Evolutionary conservation across 2,797 vertebrate species (phyloP).

Genomic region (Enteromius mattozi): DNA sequence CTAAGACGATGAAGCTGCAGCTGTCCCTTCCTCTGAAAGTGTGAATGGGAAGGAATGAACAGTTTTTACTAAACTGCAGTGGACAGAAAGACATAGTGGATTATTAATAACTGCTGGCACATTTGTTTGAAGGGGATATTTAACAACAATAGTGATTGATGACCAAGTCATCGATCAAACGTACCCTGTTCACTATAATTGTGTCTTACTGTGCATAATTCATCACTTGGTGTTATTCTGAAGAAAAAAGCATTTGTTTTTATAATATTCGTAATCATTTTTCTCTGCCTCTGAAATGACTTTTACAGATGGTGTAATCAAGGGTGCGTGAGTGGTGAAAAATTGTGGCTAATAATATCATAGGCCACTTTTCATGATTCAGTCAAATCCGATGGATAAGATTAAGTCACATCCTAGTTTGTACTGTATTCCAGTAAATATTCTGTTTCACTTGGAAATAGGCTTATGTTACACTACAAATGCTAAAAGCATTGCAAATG

Average conservation of each 20-base stretch:
- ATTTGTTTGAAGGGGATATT: slow-evolving; percentile 25
- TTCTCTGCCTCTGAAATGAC: slow-evolving; percentile 1
- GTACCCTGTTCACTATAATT: not conserved
- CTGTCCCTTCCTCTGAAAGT: slow-evolving; percentile 30
- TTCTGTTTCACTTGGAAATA: slow-evolving; percentile 8
- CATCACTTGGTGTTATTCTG: not conserved
- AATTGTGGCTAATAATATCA: slow-evolving; percentile 1
- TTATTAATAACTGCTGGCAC: slow-evolving; percentile 21
- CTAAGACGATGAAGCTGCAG: slow-evolving; percentile 27
- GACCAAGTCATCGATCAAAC: not conserved
- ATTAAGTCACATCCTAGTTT: not conserved
- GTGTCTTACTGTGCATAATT: slow-evolving; percentile 2
- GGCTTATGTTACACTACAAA: not conserved
- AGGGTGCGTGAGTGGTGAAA: not conserved
- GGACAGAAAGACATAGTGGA: slow-evolving; percentile 16
- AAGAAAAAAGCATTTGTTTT: not conserved
- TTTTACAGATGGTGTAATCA: slow-evolving; percentile 6
- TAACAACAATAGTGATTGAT: slow-evolving; percentile 12
- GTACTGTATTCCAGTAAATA: not conserved
- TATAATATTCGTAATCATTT: not conserved
- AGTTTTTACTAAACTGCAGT: not conserved
- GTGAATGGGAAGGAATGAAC: slow-evolving; percentile 17
- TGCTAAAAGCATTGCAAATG: not conserved
- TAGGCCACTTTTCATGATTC: not conserved
- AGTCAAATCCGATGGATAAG: not conserved